Evolutionary conservation across 2,797 vertebrate species (phyloP).

Genomic region (Hydrocynus forskahlii): DNA sequence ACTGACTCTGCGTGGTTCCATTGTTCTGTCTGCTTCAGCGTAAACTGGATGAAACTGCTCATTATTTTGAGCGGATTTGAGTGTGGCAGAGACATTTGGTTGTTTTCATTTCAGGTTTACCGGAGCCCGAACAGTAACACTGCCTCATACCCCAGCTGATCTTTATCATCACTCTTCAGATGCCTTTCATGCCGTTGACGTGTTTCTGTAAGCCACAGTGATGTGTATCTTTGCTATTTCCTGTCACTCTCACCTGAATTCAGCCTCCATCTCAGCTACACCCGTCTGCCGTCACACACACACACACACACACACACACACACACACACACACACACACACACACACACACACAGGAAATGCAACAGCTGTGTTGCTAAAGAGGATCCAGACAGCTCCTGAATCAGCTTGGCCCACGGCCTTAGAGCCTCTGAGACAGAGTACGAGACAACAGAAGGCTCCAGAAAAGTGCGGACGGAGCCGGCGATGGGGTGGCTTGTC

Average conservation of each 20-base stretch:
- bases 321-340: no score
- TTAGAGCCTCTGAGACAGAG: background rate
- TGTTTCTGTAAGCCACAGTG: background rate
- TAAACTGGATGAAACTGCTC: background rate
- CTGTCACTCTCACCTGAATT: background rate
- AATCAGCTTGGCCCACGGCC: background rate
- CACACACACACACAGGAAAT: background rate
- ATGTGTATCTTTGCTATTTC: slow-evolving; percentile 22
- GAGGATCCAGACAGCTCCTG: background rate
- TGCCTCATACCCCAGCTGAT: background rate
- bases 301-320: no score
- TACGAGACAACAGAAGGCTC: slow-evolving; percentile 13
- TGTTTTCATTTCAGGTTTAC: background rate
- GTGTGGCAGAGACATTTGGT: background rate
- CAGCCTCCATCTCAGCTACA: background rate
- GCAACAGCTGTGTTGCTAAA: slow-evolving; percentile 8
- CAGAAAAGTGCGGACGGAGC: background rate
- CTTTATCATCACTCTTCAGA: background rate
- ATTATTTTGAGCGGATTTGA: background rate
- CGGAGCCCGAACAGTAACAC: background rate
- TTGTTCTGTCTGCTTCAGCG: background rate
- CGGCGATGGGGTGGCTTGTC: background rate
- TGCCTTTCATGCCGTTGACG: background rate
- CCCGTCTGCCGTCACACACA: background rate
- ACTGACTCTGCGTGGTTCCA: background rate